Evolutionary conservation across 2,888 invertebrate genomes (phyloP), one percentile per base, ranked within the genome.

Genomic region (Seira ritae): DNA sequence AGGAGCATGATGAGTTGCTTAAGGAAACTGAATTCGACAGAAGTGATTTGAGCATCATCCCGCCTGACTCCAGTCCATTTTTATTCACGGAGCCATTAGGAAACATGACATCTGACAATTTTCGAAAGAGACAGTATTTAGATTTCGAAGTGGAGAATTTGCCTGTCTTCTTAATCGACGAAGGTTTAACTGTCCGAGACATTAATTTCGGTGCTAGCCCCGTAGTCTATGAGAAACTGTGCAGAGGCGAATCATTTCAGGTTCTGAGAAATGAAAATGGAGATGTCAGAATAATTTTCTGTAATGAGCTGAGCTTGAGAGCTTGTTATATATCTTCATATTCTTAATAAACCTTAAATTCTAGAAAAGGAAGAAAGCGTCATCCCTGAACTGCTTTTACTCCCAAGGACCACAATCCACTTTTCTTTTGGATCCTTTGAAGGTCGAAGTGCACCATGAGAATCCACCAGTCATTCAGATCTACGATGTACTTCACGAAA

Each of bases 391-490:
- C 46, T 87, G 87, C 46, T 78, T 72, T 46, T 73, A 73, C 20
- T 50, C 77, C 2, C 50, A 62, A 4, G 20, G 72, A 46, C 42
- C 73, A 0, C 80, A 84, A 66, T 81, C 84, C 0, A 23, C 22
- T 12, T 87, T 68, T 31, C 42, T 77, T 67, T 80, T 74, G 6
- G 69, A 69, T 2, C 84, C 84, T 10, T 50, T 85, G 22, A 85
- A 87, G 77, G 37, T 85, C 0, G 85, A 87, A 71, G 70, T 87
- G 37, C 86, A 80, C 31, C 70, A 76, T 55, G 79, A 85, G 46
- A 50, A 80, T 72, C 87, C 87, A 12, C 37, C n/a, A 1, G 10
- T 84, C 17, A 19, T 84, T 17, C 84, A 84, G 55, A 78, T 77
- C 17, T 78, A 84, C 69, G 78, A 84, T 19, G 74, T 81, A 8